Evolutionary conservation across 2,888 invertebrate genomes (phyloP).

Genomic region (Periphyllus acericola): DNA sequence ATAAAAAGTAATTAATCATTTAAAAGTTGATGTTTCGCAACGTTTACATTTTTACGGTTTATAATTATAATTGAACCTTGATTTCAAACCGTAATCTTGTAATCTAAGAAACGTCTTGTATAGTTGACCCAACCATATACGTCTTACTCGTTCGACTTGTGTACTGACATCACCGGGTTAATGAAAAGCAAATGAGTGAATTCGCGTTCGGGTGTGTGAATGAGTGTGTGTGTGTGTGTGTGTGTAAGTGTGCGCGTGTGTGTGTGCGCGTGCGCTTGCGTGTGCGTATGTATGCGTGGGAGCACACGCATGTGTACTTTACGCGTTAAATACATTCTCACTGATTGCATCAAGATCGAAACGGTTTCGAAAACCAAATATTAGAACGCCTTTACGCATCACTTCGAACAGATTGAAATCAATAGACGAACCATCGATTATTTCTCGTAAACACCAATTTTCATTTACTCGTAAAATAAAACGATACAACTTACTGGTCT

Average conservation of each 20-base stretch:
- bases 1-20: too few species aligned
- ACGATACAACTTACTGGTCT: background rate
- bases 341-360: conserved; percentile 2
- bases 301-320: background rate
- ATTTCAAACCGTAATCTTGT: too few species aligned
- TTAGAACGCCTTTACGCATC: background rate
- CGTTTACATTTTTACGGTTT: too few species aligned
- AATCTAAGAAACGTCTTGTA: too few species aligned
- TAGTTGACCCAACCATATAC: background rate
- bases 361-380: conserved; percentile 18
- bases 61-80: background rate
- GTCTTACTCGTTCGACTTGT: background rate
- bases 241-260: background rate
- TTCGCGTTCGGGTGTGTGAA: background rate
- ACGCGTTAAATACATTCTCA: background rate
- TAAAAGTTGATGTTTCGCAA: too few species aligned
- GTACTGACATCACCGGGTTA: background rate
- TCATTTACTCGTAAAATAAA: background rate
- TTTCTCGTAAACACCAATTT: background rate
- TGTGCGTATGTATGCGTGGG: background rate
- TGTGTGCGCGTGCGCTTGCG: background rate
- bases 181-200: background rate
- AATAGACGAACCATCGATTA: background rate
- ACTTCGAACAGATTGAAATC: conserved; percentile 6
- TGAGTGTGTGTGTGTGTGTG: background rate